Evolutionary conservation across 2,113 vertebrate genomes (phyloP), one percentile per base, ranked within the genome.

Genomic region (Fukomys damarensis): DNA sequence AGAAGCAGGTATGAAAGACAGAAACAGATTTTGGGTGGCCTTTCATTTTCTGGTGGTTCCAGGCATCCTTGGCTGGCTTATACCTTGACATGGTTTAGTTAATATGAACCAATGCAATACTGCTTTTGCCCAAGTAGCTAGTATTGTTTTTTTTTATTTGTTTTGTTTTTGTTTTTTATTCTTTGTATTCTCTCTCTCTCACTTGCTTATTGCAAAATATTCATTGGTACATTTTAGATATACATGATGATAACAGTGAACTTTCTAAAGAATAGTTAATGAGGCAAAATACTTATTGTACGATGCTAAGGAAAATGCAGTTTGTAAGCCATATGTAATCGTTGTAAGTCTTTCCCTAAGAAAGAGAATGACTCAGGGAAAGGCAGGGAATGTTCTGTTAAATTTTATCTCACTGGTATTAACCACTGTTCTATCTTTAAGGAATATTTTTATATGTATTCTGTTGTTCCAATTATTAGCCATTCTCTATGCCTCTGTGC

Each of bases 341-440:
- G 14, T 76, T 38, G 26, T 59, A 79, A 90, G 43, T 76, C 41
- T 76, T 68, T 65, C 82, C 20, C 22, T 20, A 16, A 52, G 59
- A 63, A 84, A 93, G 43, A 43, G n/a, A 72, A 22, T 74, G 28
- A 28, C 35, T 58, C 7, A 3, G 17, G 9, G 59, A 24, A n/a
- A 46, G 24, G 28, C 32, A 11, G 58, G 81, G 26, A 61, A 63
- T 28, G 2, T 63, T 28, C 24, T 91, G 24, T 79, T 91, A 46
- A 61, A n/a, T 87, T 96, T 91, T 59, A 38, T 86, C 61, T 90
- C 56, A 65, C 0, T 89, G 49, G 28, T 68, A 92, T 90, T 86
- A 77, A 46, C 32, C 22, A 70, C 19, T 58, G 32, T 68, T 90
- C 46, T 41, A 79, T 58, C 89, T 58, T 92, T 22, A 81, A 74